Evolutionary conservation across 2,113 vertebrate genomes (phyloP), one percentile per base, ranked within the genome.

Genomic region (Tor tambroides): DNA sequence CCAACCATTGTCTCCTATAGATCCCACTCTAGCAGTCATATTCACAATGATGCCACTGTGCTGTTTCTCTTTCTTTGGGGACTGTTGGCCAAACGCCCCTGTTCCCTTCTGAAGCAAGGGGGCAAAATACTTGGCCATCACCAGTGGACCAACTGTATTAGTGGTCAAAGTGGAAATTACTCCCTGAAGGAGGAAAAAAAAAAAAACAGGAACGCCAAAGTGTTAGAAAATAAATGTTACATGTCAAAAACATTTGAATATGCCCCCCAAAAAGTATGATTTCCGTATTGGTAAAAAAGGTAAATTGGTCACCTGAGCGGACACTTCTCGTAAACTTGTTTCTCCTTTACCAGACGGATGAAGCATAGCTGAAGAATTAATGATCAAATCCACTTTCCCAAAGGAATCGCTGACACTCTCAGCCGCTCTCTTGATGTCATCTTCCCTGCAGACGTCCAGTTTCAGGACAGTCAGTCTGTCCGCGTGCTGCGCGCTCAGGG

Each of bases 321-420:
- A 91, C 19, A 95, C 91, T 6, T 95, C 94, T 19, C 91, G 91
- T 67, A 95, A 91, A 41, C 95, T 94, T 1, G 93, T 95, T 87
- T 96, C 95, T 69, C 95, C 95, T 87, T 92, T 95, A 0, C 94
- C 94, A 0, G 94, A 92, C 0, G 94, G 94, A 4, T 94, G 95
- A 83, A 95, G 92, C 91, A 95, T 89, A 9, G 94, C 95, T 1
- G 95, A 87, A 4, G 88, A 91, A 87, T 95, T 95, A 26, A 95
- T 85, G 1, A 95, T 75, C 32, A 94, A 89, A 82, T 95, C 95
- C 80, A 95, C 79, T 23, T 90, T 90, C 6, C 93, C 93, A 59
- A 93, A 94, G 8, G 6, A 80, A 63, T 67, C 41, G 61, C 85
- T 90, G 1, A 95, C 91, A 1, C 46, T 78, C 6, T 91, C 89